Base-by-base conservation (phyloP, 2,888 invertebrate species). In the Euphydryas editha region DNA sequence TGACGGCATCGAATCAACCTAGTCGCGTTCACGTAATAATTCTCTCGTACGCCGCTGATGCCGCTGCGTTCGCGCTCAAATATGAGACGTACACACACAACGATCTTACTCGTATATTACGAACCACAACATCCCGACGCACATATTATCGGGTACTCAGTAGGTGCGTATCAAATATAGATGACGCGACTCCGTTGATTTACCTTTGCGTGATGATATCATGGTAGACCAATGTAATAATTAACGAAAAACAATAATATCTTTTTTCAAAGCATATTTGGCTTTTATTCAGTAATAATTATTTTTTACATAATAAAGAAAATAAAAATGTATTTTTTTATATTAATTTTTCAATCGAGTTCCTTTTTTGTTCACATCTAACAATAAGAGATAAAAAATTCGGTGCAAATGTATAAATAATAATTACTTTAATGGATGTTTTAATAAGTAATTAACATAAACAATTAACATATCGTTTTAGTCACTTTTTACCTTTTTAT, bases 21-120 rank as follows among this genome's bases (percentile, higher is more conserved):
- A 51, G 87, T 81, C 84, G 88, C 88, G 90, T 88, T 90, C 91
- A 88, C 89, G 86, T 81, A 87, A 85, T 85, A 87, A 87, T 89
- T 87, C 86, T 84, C 86, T 84, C 83, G 84, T 82, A 81, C 76
- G 76, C 80, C 80, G 85, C 79, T 79, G 80, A 78, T 78, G 84
- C 80, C 84, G 90, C 85, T 87, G 88, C 88, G 90, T 86, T 87
- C 89, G 87, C 86, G 85, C 84, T 80, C 79, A 82, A 83, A 85
- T 80, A 82, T 79, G 68, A 68, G 75, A 75, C 83, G 76, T 84
- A 82, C 87, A 74, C 85, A 82, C 78, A 76, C 73, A 57, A 24
- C 39, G 64, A 62, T 59, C 57, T 15, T 24, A 30, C 74, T 81
- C 74, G 80, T 80, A 73, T 81, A 80, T 80, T 13, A 44, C 15